These are phyloP conservation scores for Falco novaeseelandiae DNA, from an alignment of 2,797 vertebrate species.

Conservation along the genomic window DNA sequence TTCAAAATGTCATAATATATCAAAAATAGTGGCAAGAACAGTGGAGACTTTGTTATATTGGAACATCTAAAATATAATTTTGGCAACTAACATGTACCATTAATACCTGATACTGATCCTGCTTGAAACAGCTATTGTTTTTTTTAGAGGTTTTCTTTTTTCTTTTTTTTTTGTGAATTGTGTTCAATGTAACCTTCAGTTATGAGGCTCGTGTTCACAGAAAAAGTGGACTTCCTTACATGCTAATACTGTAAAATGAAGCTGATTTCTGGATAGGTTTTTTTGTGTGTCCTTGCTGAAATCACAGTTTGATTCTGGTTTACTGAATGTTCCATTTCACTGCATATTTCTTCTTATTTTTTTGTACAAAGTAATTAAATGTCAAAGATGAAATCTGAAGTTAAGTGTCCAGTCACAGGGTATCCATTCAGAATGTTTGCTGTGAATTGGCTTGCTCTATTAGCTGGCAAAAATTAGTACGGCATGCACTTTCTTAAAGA, in stretches of 20 bases:
- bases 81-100: neutral
- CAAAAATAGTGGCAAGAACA: neutral
- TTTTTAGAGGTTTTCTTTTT: neutral
- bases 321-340: neutral
- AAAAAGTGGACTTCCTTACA: neutral
- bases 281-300: neutral
- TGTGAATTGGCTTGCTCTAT: neutral
- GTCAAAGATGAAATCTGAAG: neutral
- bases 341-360: neutral
- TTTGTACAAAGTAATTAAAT: neutral
- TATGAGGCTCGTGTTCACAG: neutral
- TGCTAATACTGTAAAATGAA: neutral
- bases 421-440: neutral
- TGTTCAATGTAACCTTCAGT: neutral
- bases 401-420: neutral
- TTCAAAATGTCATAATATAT: neutral
- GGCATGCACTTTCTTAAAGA: neutral
- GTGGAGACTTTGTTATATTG: neutral
- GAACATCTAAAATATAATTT: neutral
- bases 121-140: neutral
- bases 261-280: neutral
- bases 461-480: neutral
- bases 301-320: neutral
- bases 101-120: neutral
- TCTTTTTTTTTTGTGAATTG: neutral